Conservation (phyloP, 2,888 invertebrate species). For the Mythimna vitellina region DNA sequence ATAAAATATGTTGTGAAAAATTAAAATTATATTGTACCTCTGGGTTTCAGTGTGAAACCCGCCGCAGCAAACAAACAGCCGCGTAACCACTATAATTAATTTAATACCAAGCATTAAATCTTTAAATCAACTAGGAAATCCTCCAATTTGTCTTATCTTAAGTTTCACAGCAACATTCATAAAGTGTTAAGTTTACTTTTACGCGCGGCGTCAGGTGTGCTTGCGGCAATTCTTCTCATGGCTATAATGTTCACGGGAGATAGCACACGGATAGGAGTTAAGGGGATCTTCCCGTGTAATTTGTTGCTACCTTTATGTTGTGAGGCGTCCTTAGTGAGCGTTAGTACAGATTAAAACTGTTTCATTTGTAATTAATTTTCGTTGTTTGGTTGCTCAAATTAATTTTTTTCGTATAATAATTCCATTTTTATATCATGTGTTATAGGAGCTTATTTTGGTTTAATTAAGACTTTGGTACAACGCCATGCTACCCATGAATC, state of each 20-base stretch:
- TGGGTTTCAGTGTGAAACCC: not conserved
- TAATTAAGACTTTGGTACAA: too few relatives aligned
- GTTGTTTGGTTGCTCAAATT: not conserved
- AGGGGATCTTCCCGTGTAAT: conserved; percentile 45
- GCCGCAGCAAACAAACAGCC: not conserved
- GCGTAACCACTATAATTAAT: not conserved
- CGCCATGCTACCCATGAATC: too few relatives aligned
- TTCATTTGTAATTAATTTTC: conserved; percentile 37
- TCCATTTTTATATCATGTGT: too few relatives aligned
- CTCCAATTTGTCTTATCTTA: too few relatives aligned
- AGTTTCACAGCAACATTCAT: conserved; percentile 44
- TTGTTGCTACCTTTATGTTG: conserved; percentile 45
- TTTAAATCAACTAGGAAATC: not conserved
- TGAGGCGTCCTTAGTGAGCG: conserved; percentile 10
- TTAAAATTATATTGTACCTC: not conserved
- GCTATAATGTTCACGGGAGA: conserved; percentile 66
- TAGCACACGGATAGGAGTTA: conserved; percentile 51
- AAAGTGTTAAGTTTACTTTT: conserved; percentile 72
- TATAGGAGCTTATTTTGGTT: too few relatives aligned
- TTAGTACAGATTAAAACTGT: conserved; percentile 40
- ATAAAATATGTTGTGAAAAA: not conserved
- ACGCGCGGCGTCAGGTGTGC: conserved; percentile 72
- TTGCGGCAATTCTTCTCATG: conserved; percentile 72
- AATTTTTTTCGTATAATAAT: too few relatives aligned
- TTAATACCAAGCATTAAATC: not conserved